These are phyloP conservation scores for Lichenostomus cassidix DNA, from an alignment of 2,113 vertebrate genomes.

Conservation along the genomic window DNA sequence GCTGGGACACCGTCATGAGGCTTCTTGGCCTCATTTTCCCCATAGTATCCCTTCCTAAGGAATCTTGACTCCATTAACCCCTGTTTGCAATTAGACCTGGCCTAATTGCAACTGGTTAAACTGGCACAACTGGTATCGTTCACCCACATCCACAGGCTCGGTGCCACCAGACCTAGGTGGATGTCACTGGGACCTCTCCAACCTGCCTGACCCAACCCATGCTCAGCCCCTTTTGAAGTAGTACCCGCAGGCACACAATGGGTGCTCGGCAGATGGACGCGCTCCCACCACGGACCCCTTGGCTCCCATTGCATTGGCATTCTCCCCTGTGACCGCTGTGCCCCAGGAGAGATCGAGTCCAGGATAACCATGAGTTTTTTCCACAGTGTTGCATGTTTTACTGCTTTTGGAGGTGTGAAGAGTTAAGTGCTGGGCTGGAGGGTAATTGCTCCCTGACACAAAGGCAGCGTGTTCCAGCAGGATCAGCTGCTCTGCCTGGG, in stretches of 20 bases:
- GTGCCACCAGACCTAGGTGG: not conserved
- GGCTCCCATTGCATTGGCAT: not conserved
- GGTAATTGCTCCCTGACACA: not conserved
- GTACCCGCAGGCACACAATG: rapidly evolving
- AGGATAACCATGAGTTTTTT: not conserved
- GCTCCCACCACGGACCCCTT: not conserved
- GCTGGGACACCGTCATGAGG: not conserved
- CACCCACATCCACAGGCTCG: rapidly evolving
- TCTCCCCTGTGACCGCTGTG: not conserved
- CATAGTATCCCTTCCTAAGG: not conserved
- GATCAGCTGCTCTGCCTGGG: not conserved
- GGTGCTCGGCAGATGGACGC: not conserved
- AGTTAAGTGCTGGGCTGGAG: not conserved
- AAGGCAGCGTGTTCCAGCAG: constrained; percentile 3
- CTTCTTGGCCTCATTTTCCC: not conserved
- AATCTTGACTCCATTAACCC: not conserved
- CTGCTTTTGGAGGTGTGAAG: not conserved
- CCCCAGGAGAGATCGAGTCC: rapidly evolving
- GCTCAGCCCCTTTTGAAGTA: not conserved
- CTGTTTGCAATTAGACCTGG: not conserved
- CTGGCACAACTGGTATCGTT: not conserved
- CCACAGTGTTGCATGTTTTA: not conserved
- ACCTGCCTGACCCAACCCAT: rapidly evolving
- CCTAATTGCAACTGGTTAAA: not conserved
- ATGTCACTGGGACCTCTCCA: not conserved